Conservation (phyloP, 2,888 invertebrate genomes). For the Tholera decimalis region DNA sequence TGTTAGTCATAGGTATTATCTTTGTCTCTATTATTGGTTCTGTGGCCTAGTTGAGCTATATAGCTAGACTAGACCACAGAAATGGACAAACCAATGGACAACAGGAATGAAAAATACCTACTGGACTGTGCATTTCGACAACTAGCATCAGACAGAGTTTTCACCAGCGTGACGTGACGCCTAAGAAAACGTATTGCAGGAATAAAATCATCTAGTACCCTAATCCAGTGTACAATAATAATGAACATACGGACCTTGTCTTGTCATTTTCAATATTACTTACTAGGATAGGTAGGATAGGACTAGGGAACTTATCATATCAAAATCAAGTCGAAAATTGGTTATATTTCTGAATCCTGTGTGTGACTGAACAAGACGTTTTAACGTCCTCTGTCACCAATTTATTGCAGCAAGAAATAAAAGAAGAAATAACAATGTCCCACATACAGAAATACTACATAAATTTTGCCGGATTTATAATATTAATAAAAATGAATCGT, state of each 20-base stretch:
- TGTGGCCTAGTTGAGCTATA: no score
- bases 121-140: neutral
- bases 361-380: constrained; percentile 7
- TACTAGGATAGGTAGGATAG: no score
- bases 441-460: neutral
- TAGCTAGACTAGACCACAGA: no score
- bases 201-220: neutral
- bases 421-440: neutral
- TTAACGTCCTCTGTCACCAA: neutral
- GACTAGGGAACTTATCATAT: no score
- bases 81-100: no score
- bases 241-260: neutral
- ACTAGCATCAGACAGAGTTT: neutral
- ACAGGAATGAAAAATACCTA: no score
- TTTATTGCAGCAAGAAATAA: neutral
- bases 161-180: neutral
- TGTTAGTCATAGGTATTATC: neutral
- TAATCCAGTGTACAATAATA: neutral
- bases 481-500: no score
- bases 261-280: neutral
- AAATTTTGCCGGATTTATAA: constrained; percentile 8
- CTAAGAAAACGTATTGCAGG: neutral
- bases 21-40: neutral
- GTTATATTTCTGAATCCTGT: neutral
- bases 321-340: neutral